Evolutionary conservation across 2,888 invertebrate species (phyloP).

Genomic region (Stenodema calcarata): DNA sequence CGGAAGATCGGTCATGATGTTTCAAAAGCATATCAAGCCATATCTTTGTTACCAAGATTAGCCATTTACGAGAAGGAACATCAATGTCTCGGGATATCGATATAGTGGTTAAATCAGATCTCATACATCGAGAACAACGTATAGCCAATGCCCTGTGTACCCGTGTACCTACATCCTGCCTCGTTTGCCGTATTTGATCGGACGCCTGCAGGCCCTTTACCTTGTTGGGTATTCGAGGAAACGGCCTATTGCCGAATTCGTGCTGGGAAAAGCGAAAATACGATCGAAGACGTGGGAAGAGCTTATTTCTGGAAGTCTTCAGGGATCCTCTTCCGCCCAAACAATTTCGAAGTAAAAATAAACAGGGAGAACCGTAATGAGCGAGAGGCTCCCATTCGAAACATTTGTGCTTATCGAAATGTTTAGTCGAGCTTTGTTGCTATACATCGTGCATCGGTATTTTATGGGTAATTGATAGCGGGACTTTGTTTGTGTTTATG

Average conservation of each 20-base stretch:
- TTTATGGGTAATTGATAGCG: neutral
- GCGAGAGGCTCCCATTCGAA: neutral
- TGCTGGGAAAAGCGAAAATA: neutral
- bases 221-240: no score
- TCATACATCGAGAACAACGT: no score
- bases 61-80: no score
- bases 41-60: no score
- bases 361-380: neutral
- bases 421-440: neutral
- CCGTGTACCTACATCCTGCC: no score
- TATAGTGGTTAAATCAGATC: no score
- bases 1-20: no score
- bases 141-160: no score
- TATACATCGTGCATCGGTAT: neutral
- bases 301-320: neutral
- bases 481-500: neutral
- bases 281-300: neutral
- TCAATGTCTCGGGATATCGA: no score
- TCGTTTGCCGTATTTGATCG: no score
- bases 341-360: neutral
- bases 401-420: neutral
- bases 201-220: no score
- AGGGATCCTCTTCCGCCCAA: neutral
- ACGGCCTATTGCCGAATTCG: neutral
- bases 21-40: no score